Conservation (phyloP, 2,888 invertebrate genomes). For the Andricus curvator region DNA sequence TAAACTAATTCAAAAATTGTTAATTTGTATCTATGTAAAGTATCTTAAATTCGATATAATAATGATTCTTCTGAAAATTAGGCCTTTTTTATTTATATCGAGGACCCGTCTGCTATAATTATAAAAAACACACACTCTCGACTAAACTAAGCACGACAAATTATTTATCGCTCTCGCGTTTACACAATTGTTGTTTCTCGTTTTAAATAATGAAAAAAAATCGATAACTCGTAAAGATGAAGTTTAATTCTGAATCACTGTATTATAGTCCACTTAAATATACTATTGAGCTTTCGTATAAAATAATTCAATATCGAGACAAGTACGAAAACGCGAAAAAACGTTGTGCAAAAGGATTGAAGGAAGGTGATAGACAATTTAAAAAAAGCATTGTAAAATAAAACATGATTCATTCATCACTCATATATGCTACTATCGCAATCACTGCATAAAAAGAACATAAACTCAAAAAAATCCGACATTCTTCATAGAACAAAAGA, state of each 20-base stretch:
- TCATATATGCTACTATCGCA: background rate
- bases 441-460: background rate
- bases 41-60: background rate
- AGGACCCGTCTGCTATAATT: background rate
- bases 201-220: background rate
- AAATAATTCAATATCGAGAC: background rate
- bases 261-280: background rate
- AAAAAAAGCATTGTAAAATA: background rate
- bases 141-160: background rate
- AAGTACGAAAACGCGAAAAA: background rate
- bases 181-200: background rate
- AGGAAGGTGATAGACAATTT: background rate
- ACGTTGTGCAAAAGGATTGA: background rate
- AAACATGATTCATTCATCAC: slow-evolving; percentile 7
- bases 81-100: background rate
- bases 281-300: background rate
- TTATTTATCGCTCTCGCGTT: background rate
- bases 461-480: background rate
- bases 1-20: no score
- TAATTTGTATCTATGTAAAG: no score
- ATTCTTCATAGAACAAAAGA: background rate
- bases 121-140: background rate
- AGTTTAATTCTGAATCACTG: background rate
- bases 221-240: background rate
- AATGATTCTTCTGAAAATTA: background rate